Conservation (phyloP, 2,797 vertebrate genomes). For the Hypotaenidia philippensis region DNA sequence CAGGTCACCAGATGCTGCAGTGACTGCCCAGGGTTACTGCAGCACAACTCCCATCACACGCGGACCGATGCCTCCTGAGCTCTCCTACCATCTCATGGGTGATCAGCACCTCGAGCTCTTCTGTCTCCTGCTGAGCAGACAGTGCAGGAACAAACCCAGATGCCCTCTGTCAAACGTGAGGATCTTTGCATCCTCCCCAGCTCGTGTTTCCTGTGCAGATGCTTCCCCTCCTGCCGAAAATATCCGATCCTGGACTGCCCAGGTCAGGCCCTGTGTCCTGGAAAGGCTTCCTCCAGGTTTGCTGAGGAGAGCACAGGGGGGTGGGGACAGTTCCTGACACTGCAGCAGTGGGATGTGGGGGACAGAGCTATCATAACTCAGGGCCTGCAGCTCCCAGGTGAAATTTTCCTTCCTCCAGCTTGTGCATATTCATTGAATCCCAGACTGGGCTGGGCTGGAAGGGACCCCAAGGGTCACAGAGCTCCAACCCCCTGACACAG, state of each 20-base stretch:
- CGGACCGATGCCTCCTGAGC: not conserved
- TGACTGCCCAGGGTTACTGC: not conserved
- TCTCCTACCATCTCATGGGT: not conserved
- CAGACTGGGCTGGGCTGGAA: no score
- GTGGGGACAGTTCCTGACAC: not conserved
- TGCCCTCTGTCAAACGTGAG: not conserved
- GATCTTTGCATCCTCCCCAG: not conserved
- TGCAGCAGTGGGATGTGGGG: not conserved
- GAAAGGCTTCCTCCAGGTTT: not conserved
- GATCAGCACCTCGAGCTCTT: not conserved
- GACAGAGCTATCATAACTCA: not conserved
- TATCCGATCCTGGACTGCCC: no score
- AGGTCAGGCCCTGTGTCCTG: not conserved
- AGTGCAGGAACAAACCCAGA: not conserved
- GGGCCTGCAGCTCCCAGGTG: not conserved
- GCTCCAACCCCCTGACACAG: no score
- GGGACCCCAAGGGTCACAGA: no score
- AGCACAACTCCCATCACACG: not conserved
- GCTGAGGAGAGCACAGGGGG: not conserved
- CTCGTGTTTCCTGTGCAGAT: no score
- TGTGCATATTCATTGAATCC: not conserved
- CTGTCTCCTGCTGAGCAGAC: fast-evolving
- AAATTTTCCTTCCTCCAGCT: not conserved
- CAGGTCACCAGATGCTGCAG: not conserved
- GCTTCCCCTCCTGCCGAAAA: no score